phyloP scores from a whole-genome alignment of 2,797 vertebrate species.

The Dermochelys coriacea region DNA sequence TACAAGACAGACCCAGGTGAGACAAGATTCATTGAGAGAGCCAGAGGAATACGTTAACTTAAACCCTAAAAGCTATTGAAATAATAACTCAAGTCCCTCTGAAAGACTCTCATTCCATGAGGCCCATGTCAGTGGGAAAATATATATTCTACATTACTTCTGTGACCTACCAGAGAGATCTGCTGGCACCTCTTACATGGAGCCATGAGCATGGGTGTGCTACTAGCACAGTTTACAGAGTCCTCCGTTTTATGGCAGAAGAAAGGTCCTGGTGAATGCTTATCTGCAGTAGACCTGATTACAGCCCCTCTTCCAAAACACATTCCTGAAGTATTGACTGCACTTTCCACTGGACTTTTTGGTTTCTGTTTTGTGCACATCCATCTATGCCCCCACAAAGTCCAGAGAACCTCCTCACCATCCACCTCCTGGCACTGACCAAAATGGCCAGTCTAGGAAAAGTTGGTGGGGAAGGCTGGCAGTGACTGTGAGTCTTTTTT shows the following conservation, averaged over 20 bases:
- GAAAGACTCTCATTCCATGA: background rate
- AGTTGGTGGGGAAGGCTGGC: background rate
- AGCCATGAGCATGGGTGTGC: background rate
- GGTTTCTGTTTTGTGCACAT: background rate
- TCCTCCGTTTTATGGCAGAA: background rate
- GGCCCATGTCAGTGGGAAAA: background rate
- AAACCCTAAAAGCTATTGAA: background rate
- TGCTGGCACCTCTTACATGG: background rate
- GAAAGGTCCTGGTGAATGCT: background rate
- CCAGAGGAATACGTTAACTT: background rate
- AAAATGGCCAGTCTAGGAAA: background rate
- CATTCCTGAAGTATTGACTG: background rate
- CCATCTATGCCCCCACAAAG: too few species aligned
- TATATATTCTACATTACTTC: background rate
- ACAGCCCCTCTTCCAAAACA: background rate
- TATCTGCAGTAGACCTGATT: background rate
- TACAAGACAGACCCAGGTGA: background rate
- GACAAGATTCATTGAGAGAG: background rate
- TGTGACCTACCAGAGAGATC: background rate
- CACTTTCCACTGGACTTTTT: background rate
- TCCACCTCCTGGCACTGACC: too few species aligned
- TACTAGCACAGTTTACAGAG: background rate
- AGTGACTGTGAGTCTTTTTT: background rate
- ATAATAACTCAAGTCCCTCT: background rate
- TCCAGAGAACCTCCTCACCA: background rate